Base-by-base conservation (phyloP, 2,797 vertebrate genomes). In the Odontamblyopus lacepedii region DNA sequence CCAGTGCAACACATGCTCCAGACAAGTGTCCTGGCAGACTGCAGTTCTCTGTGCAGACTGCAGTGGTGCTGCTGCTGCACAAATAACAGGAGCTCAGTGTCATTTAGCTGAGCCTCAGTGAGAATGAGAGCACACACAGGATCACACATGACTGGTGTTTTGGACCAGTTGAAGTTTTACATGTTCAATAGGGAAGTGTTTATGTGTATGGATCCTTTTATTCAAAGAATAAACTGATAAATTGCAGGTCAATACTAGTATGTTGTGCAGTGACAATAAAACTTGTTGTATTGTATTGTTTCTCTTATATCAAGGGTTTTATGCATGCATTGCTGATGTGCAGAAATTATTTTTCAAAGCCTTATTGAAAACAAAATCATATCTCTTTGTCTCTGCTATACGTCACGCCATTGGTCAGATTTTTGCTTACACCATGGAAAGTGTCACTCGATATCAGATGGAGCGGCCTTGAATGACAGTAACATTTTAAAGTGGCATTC, bases 61-160 rank as follows among this genome's bases (percentile, higher is more conserved):
- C 91, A 88, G 91, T 74, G 90, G 90, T 88, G 92, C 89, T 93
- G 88, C 86, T 91, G 90, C 88, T 85, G 87, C 70, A 92, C 72
- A 80, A 86, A 89, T 89, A 76, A 75, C 44, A 56, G 44, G 72
- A 81, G 68, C n/a, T 13, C 63, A 57, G 55, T 77, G 73, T 89
- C 82, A 86, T 88, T 88, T 81, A 90, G 89, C 84, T 85, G 79
- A 87, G 30, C 90, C 76, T 85, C 90, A 91, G 88, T 85, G 75
- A 77, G 78, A 62, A 71, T 70, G 79, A 79, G 69, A 83, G 66
- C 74, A 71, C 65, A 68, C 65, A 71, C 61, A 75, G 73, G 64
- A 75, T 18, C 64, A 29, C 15, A 35, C 29, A 11, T 63, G 68
- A 72, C 50, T 30, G 53, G 2, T 63, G n/a, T 5, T 48, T 48